Evolutionary conservation across 2,113 vertebrate species (phyloP), one percentile per base, ranked within the genome.

Genomic region (Oncorhynchus tshawytscha): DNA sequence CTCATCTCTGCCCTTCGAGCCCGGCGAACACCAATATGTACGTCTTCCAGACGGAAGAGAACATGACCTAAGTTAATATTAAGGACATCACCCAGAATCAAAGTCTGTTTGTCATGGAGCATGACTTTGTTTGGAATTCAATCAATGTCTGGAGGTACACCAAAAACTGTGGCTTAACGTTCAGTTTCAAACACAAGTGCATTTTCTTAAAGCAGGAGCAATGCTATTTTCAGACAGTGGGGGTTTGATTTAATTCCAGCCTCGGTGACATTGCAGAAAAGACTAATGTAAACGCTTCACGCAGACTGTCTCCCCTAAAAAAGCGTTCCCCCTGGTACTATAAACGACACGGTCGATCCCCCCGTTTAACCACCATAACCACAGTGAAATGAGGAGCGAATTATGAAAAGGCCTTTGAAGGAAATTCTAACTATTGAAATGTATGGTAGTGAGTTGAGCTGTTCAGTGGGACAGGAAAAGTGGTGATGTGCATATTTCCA

Each of bases 391-490:
- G 74, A 78, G 74, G 62, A 72, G 68, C 51, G 68, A 84, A 80
- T 86, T 67, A 84, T 79, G 66, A 70, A 67, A 78, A 82, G 65
- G 51, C 51, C 78, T 83, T 87, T 78, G 67, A 57, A 78, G 75
- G 75, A 80, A 87, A 87, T 60, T 59, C 77, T 16, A 77, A 81
- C 77, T 71, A 71, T 62, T 85, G 72, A 80, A 87, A 86, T 76
- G 76, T 72, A 79, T 34, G 72, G 80, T 84, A 90, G 91, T 89
- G 78, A 80, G 83, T 60, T 78, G 71, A 57, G 78, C 74, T 49
- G 82, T 77, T 75, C 71, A 75, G 79, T 5, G 22, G 78, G 79
- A 78, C 76, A 78, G 60, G 71, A 78, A 16, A 22, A 22, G 49
- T 77, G 73, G 68, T 67, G 78, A 83, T 68, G 80, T 74, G 79